Percentiles rank a stretch among this genome's conserved stretches.
Conservation (phyloP, 2,888 invertebrate species). For the Hypsopygia costalis region DNA sequence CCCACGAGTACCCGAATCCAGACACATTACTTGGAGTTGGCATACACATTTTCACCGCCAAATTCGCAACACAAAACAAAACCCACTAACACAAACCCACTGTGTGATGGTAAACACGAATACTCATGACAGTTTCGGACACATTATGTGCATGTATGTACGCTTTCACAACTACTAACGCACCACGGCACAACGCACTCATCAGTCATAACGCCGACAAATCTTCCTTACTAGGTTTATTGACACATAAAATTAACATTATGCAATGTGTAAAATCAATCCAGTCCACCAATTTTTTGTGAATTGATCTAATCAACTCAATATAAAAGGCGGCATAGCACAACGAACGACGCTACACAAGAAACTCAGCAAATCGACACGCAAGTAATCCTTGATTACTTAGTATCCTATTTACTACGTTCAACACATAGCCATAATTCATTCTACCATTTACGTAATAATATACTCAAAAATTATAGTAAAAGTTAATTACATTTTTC, state of each 20-base stretch:
- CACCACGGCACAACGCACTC: constrained; percentile 64
- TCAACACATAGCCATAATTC: constrained; percentile 29
- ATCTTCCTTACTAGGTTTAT: constrained; percentile 34
- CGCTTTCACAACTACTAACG: constrained; percentile 75
- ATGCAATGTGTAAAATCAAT: constrained; percentile 27
- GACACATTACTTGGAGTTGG: constrained; percentile 77
- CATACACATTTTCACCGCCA: constrained; percentile 73
- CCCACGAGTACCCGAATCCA: constrained; percentile 77
- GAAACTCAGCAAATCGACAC: constrained; percentile 48
- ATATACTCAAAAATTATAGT: constrained; percentile 22
- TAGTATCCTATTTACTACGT: constrained; percentile 23
- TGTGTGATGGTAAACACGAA: constrained; percentile 71
- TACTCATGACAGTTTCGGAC: constrained; percentile 76
- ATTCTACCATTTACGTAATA: constrained; percentile 27
- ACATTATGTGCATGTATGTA: constrained; percentile 73
- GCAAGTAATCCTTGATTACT: constrained; percentile 47
- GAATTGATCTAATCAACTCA: constrained; percentile 55
- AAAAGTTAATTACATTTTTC: constrained; percentile 34
- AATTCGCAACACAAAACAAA: constrained; percentile 45
- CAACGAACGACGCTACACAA: constrained; percentile 69
- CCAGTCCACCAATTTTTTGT: constrained; percentile 32
- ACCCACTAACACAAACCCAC: constrained; percentile 66
- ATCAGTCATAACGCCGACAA: constrained; percentile 63
- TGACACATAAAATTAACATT: constrained; percentile 28
- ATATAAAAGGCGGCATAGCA: constrained; percentile 68